Evolutionary conservation across 92 coral and sea anemone species (phyloP), one percentile per base, ranked within the genome.

Genomic region (Metridium senile): DNA sequence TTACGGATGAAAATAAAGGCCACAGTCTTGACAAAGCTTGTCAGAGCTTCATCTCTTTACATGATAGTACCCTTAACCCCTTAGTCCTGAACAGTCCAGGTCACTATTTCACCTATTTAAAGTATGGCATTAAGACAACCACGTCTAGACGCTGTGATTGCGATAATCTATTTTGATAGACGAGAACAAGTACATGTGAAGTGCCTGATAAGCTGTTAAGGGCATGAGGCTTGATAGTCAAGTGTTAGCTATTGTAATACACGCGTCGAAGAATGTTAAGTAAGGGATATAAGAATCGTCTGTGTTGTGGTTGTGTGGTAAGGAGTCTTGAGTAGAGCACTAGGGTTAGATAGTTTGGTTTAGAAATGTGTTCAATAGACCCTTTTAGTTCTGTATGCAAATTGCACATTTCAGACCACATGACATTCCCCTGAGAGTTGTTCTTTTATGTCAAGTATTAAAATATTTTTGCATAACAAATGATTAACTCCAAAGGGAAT

Each of bases 131-230:
- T 26, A 1, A 23, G 22, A 2, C 23, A 23, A 18, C 23, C 19
- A 3, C 2, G 66, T 61, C 66, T 61, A 61, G 66, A 61, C 66
- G 20, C 19, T 10, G 33, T 27, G 26, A 54, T 2, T n/a, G 61
- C n/a, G 61, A 2, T 28, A 28, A 63, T 29, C 23, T 39, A 8
- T 28, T 30, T 63, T 29, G 69, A 63, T 9, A 31, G 39, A 27
- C 21, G 28, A 17, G 7, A 2, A 2, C n/a, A 31, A 63, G 69
- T 9, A 1, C 8, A 1, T 16, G 9, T 20, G 1, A 63, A 31
- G 69, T 8, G 69, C 28, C 69, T 63, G 45, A 63, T 63, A 28
- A 63, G 69, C 69, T 63, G 69, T 63, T 30, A 29, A 63, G 69
- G 45, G 69, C 23, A 1, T 2, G 39, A 10, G 1, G 11, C 66